Conservation (phyloP, 2,888 invertebrate genomes). For the Malthinus flaveolus region DNA sequence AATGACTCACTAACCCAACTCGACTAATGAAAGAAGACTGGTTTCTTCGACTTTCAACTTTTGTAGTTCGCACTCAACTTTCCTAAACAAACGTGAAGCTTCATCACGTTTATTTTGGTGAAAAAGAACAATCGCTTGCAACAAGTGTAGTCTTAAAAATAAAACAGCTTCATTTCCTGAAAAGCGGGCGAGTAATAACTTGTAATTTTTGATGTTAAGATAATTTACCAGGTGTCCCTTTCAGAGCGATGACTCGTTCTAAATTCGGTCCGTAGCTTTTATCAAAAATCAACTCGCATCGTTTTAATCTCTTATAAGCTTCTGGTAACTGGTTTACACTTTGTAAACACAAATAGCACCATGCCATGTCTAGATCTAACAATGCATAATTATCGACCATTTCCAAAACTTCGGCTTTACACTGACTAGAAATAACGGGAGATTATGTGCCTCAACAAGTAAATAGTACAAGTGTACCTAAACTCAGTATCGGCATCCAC, state of each 20-base stretch:
- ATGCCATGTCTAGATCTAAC: conserved; percentile 83
- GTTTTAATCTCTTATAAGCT: conserved; percentile 67
- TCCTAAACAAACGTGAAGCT: conserved; percentile 62
- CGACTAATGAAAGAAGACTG: conserved; percentile 58
- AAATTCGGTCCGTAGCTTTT: conserved; percentile 69
- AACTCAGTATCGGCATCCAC: conserved; percentile 78
- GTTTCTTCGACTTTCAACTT: conserved; percentile 64
- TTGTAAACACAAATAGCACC: conserved; percentile 82
- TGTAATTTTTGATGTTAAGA: conserved; percentile 12
- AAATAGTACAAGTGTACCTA: conserved; percentile 51
- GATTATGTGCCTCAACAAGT: conserved; percentile 16
- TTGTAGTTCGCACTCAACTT: conserved; percentile 68
- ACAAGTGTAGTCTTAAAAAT: conserved; percentile 75
- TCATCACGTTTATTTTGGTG: conserved; percentile 72
- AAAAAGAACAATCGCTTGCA: conserved; percentile 79
- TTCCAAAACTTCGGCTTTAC: conserved; percentile 66
- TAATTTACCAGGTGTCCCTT: conserved; percentile 59
- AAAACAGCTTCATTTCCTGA: conserved; percentile 72
- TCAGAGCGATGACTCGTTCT: conserved; percentile 63
- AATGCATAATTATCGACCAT: conserved; percentile 83
- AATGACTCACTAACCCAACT: conserved; percentile 56
- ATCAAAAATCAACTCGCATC: conserved; percentile 69
- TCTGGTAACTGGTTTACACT: conserved; percentile 73
- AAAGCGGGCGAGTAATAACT: neutral
- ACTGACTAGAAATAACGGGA: conserved; percentile 58